Evolutionary conservation across 2,113 vertebrate genomes (phyloP), one percentile per base, ranked within the genome.

Genomic region (Malurus cyaneus): DNA sequence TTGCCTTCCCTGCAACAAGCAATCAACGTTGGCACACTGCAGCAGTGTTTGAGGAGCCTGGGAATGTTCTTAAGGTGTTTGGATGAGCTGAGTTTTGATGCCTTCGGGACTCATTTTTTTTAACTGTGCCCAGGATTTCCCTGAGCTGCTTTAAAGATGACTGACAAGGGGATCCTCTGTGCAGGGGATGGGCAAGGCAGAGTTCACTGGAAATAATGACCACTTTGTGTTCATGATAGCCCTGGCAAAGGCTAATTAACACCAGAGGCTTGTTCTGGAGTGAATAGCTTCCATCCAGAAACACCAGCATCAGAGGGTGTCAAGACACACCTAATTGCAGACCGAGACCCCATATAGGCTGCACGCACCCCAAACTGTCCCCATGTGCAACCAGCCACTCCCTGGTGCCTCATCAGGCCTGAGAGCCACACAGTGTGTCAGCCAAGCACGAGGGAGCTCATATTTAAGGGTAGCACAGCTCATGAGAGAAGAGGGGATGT

Each of bases 281-380:
- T 14, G 25, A 6, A 8, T 4, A 57, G 14, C 29, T 42, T 82
- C 21, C 74, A 31, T 31, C 20, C 34, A 57, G 70, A 76, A 65
- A 53, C 2, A 2, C 6, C 9, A 32, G 9, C 41, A 32, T 57
- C 20, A 46, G 44, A 79, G 26, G 3, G 7, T 20, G 8, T 54
- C 36, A 29, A 24, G 65, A 19, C 4, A 2, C 10, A 56, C 12
- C 49, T n/a, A 26, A 41, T 5, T 3, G 1, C 1, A 18, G 64
- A 53, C 11, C 0, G 0, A 82, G 66, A 60, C 4, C 7, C 18
- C 19, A 2, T 0, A 2, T 6, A 41, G 57, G 57, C 61, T 74
- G 44, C 70, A 42, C 0, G 0, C 29, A 29, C 29, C 44, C 65
- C n/a, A 36, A 0, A 50, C 2, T 23, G 44, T 14, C n/a, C 3